A percentile compares a stretch with the other conserved stretches of the same genome.
Evolutionary conservation across 2,888 invertebrate species (phyloP).

Genomic region (Lathronympha strigana): DNA sequence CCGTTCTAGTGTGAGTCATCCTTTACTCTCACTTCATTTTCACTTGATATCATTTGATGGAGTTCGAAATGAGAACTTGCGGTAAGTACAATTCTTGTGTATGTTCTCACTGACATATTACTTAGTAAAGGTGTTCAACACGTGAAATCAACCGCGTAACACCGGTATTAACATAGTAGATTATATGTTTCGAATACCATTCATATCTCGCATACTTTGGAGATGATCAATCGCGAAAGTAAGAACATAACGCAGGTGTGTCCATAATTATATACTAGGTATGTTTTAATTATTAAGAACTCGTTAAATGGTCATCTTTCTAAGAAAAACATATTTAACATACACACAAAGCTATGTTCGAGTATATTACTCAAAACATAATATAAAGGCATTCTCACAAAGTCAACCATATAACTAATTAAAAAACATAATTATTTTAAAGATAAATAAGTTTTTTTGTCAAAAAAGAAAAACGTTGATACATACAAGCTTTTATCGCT

Average conservation of each 20-base stretch:
- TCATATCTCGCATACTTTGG: slow-evolving; percentile 35
- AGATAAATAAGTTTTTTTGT: too few relatives aligned
- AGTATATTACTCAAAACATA: too few relatives aligned
- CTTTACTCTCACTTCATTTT: slow-evolving; percentile 1
- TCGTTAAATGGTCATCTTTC: too few relatives aligned
- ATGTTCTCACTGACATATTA: slow-evolving; percentile 41
- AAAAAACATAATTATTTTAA: too few relatives aligned
- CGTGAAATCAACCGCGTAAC: slow-evolving; percentile 38
- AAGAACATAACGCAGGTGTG: neutral
- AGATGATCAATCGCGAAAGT: slow-evolving; percentile 40
- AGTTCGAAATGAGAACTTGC: slow-evolving; percentile 29
- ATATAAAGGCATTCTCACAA: too few relatives aligned
- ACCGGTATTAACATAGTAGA: slow-evolving; percentile 34
- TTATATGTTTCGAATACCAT: slow-evolving; percentile 36
- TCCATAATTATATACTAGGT: neutral
- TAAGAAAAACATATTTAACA: too few relatives aligned
- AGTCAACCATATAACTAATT: too few relatives aligned
- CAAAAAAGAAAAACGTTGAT: too few relatives aligned
- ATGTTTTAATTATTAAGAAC: too few relatives aligned
- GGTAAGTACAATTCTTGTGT: neutral
- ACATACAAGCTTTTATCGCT: too few relatives aligned
- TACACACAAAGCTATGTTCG: too few relatives aligned
- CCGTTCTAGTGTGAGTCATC: too few relatives aligned
- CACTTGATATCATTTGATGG: neutral
- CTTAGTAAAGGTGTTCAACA: slow-evolving; percentile 40